Conservation (phyloP, 2,113 vertebrate genomes). For the Myotis brandtii region DNA sequence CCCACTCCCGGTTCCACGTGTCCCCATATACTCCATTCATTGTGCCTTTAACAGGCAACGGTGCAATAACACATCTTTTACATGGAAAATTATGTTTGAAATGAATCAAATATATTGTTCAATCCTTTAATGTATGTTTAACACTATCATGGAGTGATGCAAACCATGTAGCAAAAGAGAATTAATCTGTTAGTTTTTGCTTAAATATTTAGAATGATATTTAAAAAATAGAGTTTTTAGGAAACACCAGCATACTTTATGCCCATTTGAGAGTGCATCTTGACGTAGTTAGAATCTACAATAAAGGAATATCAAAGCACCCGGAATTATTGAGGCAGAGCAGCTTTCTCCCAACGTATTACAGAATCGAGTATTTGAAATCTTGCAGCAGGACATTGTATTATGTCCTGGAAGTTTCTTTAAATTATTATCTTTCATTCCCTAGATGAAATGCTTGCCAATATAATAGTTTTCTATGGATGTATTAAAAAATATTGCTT, state of each 20-base stretch:
- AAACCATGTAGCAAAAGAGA: background rate
- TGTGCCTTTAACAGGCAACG: too few species aligned
- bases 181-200: background rate
- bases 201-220: background rate
- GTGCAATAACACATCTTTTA: background rate
- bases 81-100: background rate
- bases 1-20: too few species aligned
- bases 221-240: background rate
- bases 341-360: background rate
- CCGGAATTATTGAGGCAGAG: background rate
- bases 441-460: background rate
- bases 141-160: background rate
- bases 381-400: background rate
- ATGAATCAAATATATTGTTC: background rate
- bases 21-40: background rate
- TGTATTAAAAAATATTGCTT: background rate
- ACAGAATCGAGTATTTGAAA: background rate
- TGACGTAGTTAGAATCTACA: background rate
- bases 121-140: background rate
- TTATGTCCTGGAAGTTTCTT: background rate
- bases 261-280: background rate
- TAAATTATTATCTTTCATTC: background rate
- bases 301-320: background rate
- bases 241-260: background rate
- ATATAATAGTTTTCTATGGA: background rate